Conservation (phyloP, 1,140 invertebrate species). For the Branchinecta lindahli region DNA sequence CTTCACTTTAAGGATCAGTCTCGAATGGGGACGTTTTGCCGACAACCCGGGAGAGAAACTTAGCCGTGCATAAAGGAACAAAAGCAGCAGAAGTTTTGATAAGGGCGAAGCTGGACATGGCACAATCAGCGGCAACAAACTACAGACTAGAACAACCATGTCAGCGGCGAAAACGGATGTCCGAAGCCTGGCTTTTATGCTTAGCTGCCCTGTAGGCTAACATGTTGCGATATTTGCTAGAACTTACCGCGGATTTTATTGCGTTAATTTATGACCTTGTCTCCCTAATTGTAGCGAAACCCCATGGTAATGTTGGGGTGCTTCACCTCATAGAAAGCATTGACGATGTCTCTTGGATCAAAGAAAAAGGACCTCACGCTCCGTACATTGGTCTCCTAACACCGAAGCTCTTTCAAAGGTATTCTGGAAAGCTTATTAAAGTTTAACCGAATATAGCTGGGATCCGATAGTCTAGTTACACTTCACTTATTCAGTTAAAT, state of each 20-base stretch:
- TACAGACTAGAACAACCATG: not conserved
- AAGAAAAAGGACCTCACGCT: constrained; percentile 39
- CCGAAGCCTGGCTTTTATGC: not conserved
- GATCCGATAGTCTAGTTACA: no score
- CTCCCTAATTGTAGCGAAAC: constrained; percentile 36
- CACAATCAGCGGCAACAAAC: not conserved
- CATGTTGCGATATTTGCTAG: constrained; percentile 11
- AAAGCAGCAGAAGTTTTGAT: no score
- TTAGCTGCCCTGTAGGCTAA: not conserved
- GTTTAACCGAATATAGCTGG: no score
- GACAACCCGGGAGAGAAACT: no score
- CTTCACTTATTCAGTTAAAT: no score
- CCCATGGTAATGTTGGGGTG: constrained; percentile 63
- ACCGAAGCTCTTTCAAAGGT: constrained; percentile 22
- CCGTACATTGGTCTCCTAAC: constrained; percentile 32
- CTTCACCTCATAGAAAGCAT: constrained; percentile 49
- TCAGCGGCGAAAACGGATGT: not conserved
- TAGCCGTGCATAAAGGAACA: no score
- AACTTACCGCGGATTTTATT: constrained; percentile 11
- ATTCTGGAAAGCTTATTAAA: not conserved
- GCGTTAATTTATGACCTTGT: not conserved
- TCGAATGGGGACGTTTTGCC: no score
- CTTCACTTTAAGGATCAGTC: no score
- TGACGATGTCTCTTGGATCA: constrained; percentile 52
- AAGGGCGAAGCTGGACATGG: no score